A percentile compares a stretch with the other conserved stretches of the same genome.
Evolutionary conservation across 2,113 vertebrate species (phyloP).

Genomic region (Pipra filicauda): DNA sequence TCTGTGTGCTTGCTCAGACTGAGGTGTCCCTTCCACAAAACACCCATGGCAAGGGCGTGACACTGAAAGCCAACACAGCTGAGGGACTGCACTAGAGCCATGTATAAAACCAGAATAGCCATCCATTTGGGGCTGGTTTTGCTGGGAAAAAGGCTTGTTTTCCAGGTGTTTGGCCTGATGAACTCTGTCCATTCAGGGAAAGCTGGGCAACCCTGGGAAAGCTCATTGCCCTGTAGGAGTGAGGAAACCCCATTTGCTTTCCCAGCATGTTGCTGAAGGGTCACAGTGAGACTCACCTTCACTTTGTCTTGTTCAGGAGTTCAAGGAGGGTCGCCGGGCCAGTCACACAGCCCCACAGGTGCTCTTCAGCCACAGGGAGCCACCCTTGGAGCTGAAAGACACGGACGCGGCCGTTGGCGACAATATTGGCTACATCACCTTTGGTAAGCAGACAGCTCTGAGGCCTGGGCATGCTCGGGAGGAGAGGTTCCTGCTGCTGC

Average conservation of each 20-base stretch:
- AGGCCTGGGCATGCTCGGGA: background rate
- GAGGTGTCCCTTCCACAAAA: background rate
- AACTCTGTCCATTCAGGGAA: background rate
- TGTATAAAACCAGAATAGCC: rapidly evolving
- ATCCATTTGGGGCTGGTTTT: background rate
- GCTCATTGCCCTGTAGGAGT: background rate
- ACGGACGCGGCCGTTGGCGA: slow-evolving; percentile 93
- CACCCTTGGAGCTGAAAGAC: slow-evolving; percentile 95
- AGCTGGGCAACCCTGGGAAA: background rate
- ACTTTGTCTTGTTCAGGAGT: slow-evolving; percentile 81
- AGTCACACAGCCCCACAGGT: slow-evolving; percentile 99
- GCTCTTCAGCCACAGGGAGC: slow-evolving; percentile 97
- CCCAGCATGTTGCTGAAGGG: background rate
- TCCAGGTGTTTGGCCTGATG: background rate
- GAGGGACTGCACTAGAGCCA: rapidly evolving
- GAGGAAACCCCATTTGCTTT: background rate
- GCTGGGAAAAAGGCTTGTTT: background rate
- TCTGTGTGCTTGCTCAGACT: background rate
- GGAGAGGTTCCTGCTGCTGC: background rate
- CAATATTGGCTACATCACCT: slow-evolving; percentile 99
- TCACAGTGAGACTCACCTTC: background rate
- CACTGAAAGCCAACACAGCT: background rate
- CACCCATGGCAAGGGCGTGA: background rate
- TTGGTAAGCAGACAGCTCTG: slow-evolving; percentile 77
- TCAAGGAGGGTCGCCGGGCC: slow-evolving; percentile 96